phyloP scores from a whole-genome alignment of 2,888 invertebrate species.

The Prosopocoilus inquinatus region DNA sequence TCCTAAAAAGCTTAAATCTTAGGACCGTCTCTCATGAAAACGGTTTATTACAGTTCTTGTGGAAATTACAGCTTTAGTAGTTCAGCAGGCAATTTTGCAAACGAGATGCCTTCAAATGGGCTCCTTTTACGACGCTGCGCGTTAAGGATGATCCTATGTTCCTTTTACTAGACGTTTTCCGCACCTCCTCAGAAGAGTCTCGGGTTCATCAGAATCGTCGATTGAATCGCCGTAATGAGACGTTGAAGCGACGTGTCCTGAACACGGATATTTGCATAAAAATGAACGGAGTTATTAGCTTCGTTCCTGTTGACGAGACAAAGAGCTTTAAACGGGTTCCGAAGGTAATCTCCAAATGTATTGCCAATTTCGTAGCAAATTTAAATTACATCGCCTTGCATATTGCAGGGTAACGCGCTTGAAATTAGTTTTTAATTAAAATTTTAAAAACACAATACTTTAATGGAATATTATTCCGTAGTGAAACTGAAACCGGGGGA shows the following conservation, averaged over 20 bases:
- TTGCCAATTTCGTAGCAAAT: no score
- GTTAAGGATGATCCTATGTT: conserved; percentile 5
- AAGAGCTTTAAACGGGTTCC: no score
- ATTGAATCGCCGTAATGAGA: conserved; percentile 18
- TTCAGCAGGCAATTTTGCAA: conserved; percentile 11
- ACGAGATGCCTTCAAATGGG: not conserved
- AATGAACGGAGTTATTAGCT: conserved; percentile 12
- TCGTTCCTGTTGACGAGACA: no score
- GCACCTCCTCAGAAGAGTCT: not conserved
- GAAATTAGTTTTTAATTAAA: no score
- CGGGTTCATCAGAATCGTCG: conserved; percentile 11
- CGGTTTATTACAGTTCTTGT: conserved; percentile 17
- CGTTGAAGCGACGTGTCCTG: conserved; percentile 1
- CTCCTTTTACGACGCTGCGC: not conserved
- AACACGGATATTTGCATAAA: conserved; percentile 13
- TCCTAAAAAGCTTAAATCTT: not conserved
- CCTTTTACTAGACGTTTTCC: not conserved
- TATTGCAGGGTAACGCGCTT: no score
- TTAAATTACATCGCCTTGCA: no score
- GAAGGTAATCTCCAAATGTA: no score
- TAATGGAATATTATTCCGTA: no score
- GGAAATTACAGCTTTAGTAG: conserved; percentile 14
- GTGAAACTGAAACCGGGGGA: no score
- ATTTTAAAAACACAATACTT: no score
- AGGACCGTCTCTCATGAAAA: conserved; percentile 3